Evolutionary conservation across 2,888 invertebrate genomes (phyloP).

Genomic region (Melangyna quadrimaculata): DNA sequence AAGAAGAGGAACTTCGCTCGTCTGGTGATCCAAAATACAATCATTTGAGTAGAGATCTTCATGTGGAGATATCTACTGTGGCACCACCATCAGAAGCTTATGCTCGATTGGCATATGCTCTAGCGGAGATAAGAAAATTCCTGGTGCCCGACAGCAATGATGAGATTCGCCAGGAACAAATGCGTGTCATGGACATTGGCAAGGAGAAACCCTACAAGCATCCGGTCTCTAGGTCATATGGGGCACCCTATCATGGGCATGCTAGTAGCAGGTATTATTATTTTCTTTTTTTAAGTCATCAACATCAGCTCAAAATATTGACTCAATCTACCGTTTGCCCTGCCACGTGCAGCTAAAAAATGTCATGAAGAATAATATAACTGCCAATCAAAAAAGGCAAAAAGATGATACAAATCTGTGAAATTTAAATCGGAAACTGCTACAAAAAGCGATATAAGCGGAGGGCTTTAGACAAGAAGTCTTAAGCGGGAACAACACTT

Average conservation of each 20-base stretch:
- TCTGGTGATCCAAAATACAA: slow-evolving; percentile 95
- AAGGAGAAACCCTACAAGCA: slow-evolving; percentile 79
- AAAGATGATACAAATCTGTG: too few species aligned
- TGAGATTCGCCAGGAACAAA: slow-evolving; percentile 78
- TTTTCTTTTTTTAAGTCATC: too few species aligned
- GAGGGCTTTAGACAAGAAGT: too few species aligned
- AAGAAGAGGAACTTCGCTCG: slow-evolving; percentile 94
- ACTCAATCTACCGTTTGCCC: too few species aligned
- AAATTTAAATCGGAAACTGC: too few species aligned
- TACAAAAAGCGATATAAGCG: too few species aligned
- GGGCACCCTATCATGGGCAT: slow-evolving; percentile 64
- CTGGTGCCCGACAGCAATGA: slow-evolving; percentile 86
- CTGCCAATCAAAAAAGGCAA: too few species aligned
- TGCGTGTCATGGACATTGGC: slow-evolving; percentile 78
- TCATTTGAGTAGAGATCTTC: slow-evolving; percentile 94
- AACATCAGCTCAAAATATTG: too few species aligned
- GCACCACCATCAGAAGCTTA: slow-evolving; percentile 96
- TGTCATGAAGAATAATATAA: too few species aligned
- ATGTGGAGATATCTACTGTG: slow-evolving; percentile 95
- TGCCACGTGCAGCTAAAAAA: too few species aligned
- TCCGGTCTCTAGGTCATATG: slow-evolving; percentile 73
- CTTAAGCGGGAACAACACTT: too few species aligned
- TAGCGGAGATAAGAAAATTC: slow-evolving; percentile 90
- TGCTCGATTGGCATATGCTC: slow-evolving; percentile 90
- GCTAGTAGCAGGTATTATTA: slow-evolving; percentile 48